These are phyloP conservation scores for Steinernema carpocapsae DNA, from an alignment of 2,888 invertebrate genomes.

Conservation along the genomic window DNA sequence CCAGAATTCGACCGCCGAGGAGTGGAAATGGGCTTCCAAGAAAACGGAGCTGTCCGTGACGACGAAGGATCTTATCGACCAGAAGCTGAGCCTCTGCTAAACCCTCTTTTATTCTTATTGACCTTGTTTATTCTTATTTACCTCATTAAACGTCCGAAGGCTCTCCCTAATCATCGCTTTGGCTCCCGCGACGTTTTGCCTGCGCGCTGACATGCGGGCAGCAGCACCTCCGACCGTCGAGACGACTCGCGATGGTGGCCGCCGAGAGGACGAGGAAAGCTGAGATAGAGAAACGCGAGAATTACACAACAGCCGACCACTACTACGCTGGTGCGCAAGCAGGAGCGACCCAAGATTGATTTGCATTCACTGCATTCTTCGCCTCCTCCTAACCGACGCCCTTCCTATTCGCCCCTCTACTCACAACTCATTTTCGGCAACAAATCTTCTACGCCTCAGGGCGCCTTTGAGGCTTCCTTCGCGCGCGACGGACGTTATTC, in stretches of 20 bases:
- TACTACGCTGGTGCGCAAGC: constrained; percentile 18
- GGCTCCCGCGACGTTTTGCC: background rate
- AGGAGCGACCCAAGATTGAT: constrained; percentile 30
- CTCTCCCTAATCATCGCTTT: no score
- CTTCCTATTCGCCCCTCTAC: constrained; percentile 10
- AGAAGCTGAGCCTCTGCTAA: no score
- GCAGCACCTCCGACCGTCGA: background rate
- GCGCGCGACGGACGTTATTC: no score
- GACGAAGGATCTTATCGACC: no score
- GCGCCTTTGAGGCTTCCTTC: no score
- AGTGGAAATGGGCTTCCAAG: no score
- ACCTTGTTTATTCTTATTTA: no score
- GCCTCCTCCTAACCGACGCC: background rate
- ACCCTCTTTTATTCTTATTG: no score
- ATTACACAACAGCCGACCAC: constrained; percentile 30
- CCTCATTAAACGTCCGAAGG: no score
- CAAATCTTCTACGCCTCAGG: no score
- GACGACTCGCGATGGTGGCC: background rate
- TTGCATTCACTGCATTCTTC: constrained; percentile 28
- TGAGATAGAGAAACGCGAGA: constrained; percentile 24
- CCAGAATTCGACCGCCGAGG: no score
- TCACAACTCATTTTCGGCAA: background rate
- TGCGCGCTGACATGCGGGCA: background rate
- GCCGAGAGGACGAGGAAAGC: constrained; percentile 19
- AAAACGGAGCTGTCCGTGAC: no score